Base-by-base conservation (phyloP, 2,888 invertebrate species). In the Lypha dubia region DNA sequence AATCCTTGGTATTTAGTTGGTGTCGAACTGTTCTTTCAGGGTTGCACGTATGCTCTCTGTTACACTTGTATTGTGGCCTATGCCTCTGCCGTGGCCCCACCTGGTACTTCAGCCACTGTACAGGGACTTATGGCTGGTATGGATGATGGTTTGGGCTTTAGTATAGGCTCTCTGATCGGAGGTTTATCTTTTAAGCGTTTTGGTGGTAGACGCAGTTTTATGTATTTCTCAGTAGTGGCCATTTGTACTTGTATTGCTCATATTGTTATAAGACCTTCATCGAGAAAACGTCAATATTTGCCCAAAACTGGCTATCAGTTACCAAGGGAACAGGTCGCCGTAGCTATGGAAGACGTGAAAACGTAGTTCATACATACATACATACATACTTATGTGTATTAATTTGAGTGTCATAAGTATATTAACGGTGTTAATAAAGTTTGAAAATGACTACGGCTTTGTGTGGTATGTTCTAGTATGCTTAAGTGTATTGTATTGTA, bases 121-220 rank as follows among this genome's bases (percentile, higher is more conserved):
- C 97, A 97, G 90, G 97, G 97, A 0, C 94, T 97, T 35, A 96
- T 96, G 46, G 96, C 97, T 0, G 97, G 97, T n/a, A 95, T 97
- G 95, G 97, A 97, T 89, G 97, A 97, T 89, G 97, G 97, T 0
- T 93, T 97, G 35, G 96, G 96, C 15, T 96, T 95, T 89, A 95
- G 96, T 0, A 90, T 97, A 63, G 97, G 97, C 0, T 96, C 96
- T 44, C 90, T 97, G 0, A 89, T 95, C 4, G 96, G 96, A 1
- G 97, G 97, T 0, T 92, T 95, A 82, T 90, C 96, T 58, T 96
- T 95, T 89, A 93, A 94, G 74, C 91, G 93, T 81, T 89, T 94
- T 15, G 96, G 96, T 0, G 96, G 96, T 0, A 91, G 91, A 58
- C 87, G 86, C 4, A 93, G 95, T 1, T 93, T 95, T 82, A 93